Evolutionary conservation across 2,797 vertebrate species (phyloP).

Genomic region (Spea hammondii): DNA sequence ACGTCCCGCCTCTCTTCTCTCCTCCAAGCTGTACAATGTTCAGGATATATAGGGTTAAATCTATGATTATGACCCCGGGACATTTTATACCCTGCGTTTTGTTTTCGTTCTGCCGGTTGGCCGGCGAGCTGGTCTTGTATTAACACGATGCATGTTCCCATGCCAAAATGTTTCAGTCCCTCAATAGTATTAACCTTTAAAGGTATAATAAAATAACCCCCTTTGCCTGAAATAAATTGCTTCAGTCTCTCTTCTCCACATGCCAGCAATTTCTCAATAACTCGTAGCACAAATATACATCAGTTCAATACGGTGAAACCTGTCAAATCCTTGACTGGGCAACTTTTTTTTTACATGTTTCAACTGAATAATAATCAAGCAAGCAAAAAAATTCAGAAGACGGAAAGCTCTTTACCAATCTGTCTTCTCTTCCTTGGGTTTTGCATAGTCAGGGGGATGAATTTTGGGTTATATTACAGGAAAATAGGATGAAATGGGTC

Average conservation of each 20-base stretch:
- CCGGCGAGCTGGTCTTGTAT: constrained; percentile 34
- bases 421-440: no score
- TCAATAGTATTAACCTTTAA: constrained; percentile 34
- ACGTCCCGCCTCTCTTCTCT: background rate
- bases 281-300: constrained; percentile 4
- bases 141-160: background rate
- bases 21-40: constrained; percentile 6
- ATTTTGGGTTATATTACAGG: no score
- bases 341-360: background rate
- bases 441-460: no score
- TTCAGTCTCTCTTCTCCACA: background rate
- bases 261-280: constrained; percentile 30
- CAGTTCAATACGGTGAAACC: background rate
- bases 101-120: constrained; percentile 36
- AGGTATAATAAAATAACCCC: constrained; percentile 16
- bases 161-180: background rate
- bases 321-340: constrained; percentile 12
- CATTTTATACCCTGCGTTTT: constrained; percentile 44
- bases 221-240: constrained; percentile 2
- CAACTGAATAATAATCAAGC: constrained; percentile 18
- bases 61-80: constrained; percentile 51
- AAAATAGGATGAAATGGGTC: no score
- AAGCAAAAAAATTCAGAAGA: background rate
- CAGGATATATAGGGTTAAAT: constrained; percentile 51
- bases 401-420: background rate